Evolutionary conservation across 30 jellyfish, hydroid and myxozoan species (phyloP), one percentile per base, ranked within the genome.

Genomic region (Turritopsis dohrnii): DNA sequence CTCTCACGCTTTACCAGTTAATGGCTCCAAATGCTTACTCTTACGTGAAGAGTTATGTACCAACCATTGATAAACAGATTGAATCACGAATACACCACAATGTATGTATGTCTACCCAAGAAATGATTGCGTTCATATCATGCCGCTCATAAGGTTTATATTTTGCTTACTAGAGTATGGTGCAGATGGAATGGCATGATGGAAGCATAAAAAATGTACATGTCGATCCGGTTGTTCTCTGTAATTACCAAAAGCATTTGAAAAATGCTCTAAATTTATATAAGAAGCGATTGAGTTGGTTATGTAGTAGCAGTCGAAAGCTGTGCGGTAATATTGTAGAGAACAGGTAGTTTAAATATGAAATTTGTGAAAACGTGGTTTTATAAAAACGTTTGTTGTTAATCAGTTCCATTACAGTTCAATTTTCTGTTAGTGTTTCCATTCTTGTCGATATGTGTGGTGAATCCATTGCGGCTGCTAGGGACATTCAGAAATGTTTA

Each of bases 11-110:
- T 18, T 93, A 93, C 87, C 98, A 93, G 85, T 92, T 93, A 20
- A 88, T 93, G 95, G 93, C 96, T 20, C 98, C 98, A 69, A 93
- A 93, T 79, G 96, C 96, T 1, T 93, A 75, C 83, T 89, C 94
- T 17, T 88, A 87, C 66, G 95, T 89, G 53, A 65, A 79, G 20
- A 87, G 94, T 3, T 93, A 88, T 71, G 88, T 93, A 13, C 94
- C 96, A 1, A 85, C 98, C 4, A 84, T 93, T 19, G 84, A 88
- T 81, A 88, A 88, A 71, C 81, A 86, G 28, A 93, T 93, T 52
- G 84, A 76, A 21, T 93, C 98, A 16, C 90, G 79, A 85, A 87
- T 93, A 13, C 96, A 93, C 75, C 96, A 88, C 80, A 72, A 89
- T 89, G 98, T 93, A 60, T 66, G 88, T 71, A 1, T 72, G 23